Evolutionary conservation across 2,113 vertebrate genomes (phyloP).

Genomic region (Scartelaos histophorus): DNA sequence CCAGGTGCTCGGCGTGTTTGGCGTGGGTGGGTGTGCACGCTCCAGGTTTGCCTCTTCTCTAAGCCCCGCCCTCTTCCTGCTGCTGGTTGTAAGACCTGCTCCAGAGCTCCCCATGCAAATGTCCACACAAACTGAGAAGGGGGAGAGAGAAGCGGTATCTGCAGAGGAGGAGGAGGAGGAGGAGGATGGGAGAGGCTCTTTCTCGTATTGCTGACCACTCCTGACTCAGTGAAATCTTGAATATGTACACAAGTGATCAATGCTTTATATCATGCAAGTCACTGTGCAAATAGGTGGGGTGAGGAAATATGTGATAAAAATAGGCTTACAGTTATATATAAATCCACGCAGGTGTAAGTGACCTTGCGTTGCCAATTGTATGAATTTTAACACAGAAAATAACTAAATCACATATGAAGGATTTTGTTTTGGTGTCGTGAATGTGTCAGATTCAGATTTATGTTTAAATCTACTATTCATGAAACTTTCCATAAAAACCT

Average conservation of each 20-base stretch:
- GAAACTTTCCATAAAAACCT: too few relatives aligned
- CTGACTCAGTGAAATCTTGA: background rate
- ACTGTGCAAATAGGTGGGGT: background rate
- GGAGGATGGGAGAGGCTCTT: slow-evolving; percentile 13
- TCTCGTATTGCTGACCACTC: slow-evolving; percentile 1
- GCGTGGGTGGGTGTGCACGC: slow-evolving; percentile 27
- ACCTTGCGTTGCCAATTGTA: too few relatives aligned
- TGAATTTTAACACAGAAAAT: too few relatives aligned
- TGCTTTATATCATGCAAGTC: background rate
- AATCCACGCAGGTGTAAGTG: too few relatives aligned
- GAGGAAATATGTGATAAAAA: background rate
- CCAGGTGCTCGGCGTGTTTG: slow-evolving; percentile 22
- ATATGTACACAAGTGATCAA: too few relatives aligned
- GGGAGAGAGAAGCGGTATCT: too few relatives aligned
- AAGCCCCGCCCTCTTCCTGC: slow-evolving; percentile 35
- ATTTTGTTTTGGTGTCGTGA: too few relatives aligned
- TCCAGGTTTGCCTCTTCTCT: slow-evolving; percentile 10
- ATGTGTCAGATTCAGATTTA: too few relatives aligned
- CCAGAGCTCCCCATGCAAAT: slow-evolving; percentile 69
- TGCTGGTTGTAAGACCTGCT: slow-evolving; percentile 57
- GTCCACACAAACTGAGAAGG: too few relatives aligned
- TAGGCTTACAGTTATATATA: too few relatives aligned
- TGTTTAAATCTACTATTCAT: too few relatives aligned
- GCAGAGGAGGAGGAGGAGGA: slow-evolving; percentile 36
- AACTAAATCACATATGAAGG: too few relatives aligned